phyloP scores from a whole-genome alignment of 2,797 vertebrate genomes.

The Lindbergichthys nudifrons region DNA sequence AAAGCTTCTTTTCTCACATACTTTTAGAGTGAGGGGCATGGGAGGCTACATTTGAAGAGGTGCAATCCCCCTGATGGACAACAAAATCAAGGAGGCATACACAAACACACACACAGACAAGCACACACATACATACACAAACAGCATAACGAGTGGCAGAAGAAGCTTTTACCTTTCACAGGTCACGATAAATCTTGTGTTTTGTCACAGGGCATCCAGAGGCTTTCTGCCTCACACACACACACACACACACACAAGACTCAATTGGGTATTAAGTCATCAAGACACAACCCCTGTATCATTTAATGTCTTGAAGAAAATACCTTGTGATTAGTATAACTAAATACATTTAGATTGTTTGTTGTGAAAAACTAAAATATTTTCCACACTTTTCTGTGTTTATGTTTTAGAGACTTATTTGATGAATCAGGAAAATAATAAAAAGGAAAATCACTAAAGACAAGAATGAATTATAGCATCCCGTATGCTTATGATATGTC shows the following conservation, averaged over 20 bases:
- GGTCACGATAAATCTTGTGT: conserved; percentile 52
- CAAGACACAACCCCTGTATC: not conserved
- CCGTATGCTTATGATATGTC: not conserved
- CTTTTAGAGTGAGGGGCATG: conserved; percentile 53
- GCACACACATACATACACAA: conserved; percentile 30
- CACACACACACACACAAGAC: too few species aligned
- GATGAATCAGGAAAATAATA: not conserved
- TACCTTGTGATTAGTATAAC: too few species aligned
- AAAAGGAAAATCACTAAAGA: not conserved
- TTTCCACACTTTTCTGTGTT: too few species aligned
- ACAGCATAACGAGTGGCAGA: conserved; percentile 20
- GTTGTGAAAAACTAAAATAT: too few species aligned
- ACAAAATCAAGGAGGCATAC: conserved; percentile 41
- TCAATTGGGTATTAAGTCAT: not conserved
- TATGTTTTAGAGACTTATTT: too few species aligned
- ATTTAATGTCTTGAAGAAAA: too few species aligned
- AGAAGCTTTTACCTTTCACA: conserved; percentile 53
- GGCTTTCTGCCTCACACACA: conserved; percentile 21
- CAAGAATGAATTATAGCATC: not conserved
- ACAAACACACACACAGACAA: conserved; percentile 8
- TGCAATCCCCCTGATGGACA: conserved; percentile 63
- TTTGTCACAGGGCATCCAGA: conserved; percentile 51
- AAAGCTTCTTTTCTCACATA: conserved; percentile 53
- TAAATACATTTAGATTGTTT: too few species aligned
- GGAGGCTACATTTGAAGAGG: conserved; percentile 56